Evolutionary conservation across 2,113 vertebrate genomes (phyloP).

Genomic region (Apteryx mantelli): DNA sequence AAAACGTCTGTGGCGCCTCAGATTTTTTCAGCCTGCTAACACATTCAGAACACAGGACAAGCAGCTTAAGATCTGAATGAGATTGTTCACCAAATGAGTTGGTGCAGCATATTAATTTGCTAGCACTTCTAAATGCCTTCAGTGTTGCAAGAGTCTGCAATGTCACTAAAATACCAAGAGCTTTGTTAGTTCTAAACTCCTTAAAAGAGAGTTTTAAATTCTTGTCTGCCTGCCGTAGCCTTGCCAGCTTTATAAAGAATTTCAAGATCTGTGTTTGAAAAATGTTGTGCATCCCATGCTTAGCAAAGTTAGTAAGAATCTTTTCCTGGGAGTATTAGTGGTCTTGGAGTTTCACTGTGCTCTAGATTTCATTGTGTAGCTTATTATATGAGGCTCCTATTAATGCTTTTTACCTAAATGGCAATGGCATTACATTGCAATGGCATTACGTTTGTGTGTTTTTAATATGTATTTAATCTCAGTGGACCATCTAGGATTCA

Average conservation of each 20-base stretch:
- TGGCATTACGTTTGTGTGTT: not conserved
- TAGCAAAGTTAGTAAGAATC: not conserved
- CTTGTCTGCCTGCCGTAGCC: constrained; percentile 28
- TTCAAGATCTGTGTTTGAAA: not conserved
- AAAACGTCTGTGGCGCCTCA: not conserved
- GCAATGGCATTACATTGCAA: not conserved
- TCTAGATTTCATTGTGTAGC: not conserved
- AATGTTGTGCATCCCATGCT: not conserved
- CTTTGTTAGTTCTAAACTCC: constrained; percentile 65
- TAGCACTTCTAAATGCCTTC: constrained; percentile 28
- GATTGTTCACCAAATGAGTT: constrained; percentile 47
- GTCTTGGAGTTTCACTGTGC: not conserved
- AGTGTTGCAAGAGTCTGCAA: constrained; percentile 33
- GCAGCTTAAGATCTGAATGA: constrained; percentile 52
- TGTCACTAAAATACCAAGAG: constrained; percentile 51
- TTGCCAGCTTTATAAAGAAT: constrained; percentile 48
- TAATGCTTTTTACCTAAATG: not conserved
- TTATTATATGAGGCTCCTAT: not conserved
- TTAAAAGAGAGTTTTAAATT: constrained; percentile 65
- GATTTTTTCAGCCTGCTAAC: constrained; percentile 37
- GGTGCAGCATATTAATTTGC: constrained; percentile 43
- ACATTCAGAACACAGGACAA: constrained; percentile 51
- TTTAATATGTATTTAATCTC: not conserved
- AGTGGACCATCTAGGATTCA: not conserved
- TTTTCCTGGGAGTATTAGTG: not conserved